Percentiles rank a stretch among this genome's conserved stretches.
Conservation (phyloP, 1,140 invertebrate species). For the Pogonomyrmex barbatus region DNA sequence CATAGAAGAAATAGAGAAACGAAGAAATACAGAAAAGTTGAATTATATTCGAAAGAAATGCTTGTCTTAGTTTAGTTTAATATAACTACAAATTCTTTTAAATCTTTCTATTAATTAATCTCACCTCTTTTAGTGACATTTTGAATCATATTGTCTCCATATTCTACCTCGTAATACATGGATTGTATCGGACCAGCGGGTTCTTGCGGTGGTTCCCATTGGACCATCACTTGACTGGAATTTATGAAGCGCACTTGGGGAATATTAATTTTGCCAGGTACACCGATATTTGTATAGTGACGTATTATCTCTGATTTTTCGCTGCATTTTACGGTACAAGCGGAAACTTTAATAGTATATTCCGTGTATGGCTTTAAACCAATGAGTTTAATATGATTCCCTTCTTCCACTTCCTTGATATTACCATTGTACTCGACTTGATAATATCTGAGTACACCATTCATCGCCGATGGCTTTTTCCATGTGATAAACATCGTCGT, state of each 20-base stretch:
- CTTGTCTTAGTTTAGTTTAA: background rate
- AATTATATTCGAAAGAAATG: slow-evolving; percentile 22
- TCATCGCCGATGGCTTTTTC: slow-evolving; percentile 89
- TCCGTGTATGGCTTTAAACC: slow-evolving; percentile 84
- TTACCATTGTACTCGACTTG: slow-evolving; percentile 86
- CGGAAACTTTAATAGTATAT: slow-evolving; percentile 89
- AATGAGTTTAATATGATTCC: slow-evolving; percentile 64
- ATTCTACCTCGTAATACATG: slow-evolving; percentile 86
- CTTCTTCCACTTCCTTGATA: slow-evolving; percentile 76
- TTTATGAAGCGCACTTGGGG: slow-evolving; percentile 86
- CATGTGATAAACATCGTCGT: slow-evolving; percentile 90
- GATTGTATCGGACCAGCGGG: slow-evolving; percentile 88
- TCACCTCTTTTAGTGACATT: slow-evolving; percentile 79
- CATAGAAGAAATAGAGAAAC: background rate
- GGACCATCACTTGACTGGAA: slow-evolving; percentile 85
- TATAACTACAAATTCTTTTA: background rate
- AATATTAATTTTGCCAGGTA: slow-evolving; percentile 86
- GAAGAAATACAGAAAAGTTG: background rate
- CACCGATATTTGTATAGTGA: slow-evolving; percentile 88
- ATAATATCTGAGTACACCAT: slow-evolving; percentile 92
- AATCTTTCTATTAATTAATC: background rate
- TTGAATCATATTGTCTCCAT: slow-evolving; percentile 76
- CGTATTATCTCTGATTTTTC: slow-evolving; percentile 82
- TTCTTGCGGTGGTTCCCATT: slow-evolving; percentile 87
- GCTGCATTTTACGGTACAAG: slow-evolving; percentile 91